Evolutionary conservation across 2,113 vertebrate species (phyloP).

Genomic region (Aptenodytes forsteri): DNA sequence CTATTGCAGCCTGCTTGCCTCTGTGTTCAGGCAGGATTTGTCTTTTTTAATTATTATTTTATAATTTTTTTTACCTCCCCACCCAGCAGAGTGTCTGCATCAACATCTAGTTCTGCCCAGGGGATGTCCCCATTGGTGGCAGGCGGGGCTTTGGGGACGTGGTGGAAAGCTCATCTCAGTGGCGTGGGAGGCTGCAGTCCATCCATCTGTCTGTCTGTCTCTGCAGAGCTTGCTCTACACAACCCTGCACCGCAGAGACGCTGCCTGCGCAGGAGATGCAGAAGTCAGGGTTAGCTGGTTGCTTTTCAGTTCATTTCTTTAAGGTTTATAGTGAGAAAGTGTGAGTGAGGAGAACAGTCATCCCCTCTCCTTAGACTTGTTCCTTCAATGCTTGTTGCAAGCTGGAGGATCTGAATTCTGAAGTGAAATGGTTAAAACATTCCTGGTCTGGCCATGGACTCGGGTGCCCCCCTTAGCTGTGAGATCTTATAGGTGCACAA

Average conservation of each 20-base stretch:
- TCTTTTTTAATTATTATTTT: not conserved
- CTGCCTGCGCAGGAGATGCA: not conserved
- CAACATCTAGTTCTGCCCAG: not conserved
- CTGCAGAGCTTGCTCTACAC: not conserved
- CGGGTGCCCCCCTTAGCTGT: not conserved
- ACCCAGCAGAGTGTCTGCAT: not conserved
- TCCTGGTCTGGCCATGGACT: too few relatives aligned
- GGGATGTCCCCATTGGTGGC: not conserved
- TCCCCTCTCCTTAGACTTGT: not conserved
- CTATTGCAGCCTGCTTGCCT: too few relatives aligned
- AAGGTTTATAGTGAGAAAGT: not conserved
- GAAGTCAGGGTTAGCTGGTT: not conserved
- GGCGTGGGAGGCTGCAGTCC: not conserved
- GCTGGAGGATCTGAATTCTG: not conserved
- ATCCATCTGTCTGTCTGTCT: fast-evolving
- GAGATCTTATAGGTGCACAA: not conserved
- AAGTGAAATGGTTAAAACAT: not conserved
- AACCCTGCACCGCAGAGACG: not conserved
- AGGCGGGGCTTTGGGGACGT: not conserved
- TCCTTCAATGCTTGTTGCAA: too few relatives aligned
- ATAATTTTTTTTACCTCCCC: not conserved
- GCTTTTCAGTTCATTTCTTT: not conserved
- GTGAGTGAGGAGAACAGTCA: too few relatives aligned
- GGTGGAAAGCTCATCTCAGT: not conserved
- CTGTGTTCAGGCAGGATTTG: not conserved